Evolutionary conservation across 2,113 vertebrate genomes (phyloP).

Genomic region (Campylomormyrus tamandua): DNA sequence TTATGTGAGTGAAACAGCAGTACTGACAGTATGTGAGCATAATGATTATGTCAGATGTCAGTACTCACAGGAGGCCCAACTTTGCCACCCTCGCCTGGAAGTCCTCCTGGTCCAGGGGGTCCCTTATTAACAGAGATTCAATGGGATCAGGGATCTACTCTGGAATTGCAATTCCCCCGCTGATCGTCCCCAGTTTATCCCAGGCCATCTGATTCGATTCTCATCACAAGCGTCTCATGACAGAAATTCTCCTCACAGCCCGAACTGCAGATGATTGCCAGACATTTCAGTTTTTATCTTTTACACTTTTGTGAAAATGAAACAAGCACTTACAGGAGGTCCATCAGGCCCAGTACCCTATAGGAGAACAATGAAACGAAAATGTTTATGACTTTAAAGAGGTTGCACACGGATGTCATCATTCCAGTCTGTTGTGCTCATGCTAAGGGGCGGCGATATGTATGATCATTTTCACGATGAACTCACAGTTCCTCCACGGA

Average conservation of each 20-base stretch:
- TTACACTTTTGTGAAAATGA: not conserved
- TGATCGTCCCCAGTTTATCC: not conserved
- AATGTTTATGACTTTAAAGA: not conserved
- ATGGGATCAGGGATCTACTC: not conserved
- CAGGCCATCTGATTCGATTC: not conserved
- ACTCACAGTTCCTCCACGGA: constrained; percentile 83
- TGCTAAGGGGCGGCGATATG: not conserved
- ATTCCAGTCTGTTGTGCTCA: not conserved
- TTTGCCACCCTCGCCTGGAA: constrained; percentile 80
- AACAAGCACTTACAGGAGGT: constrained; percentile 68
- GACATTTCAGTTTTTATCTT: not conserved
- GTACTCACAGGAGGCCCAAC: constrained; percentile 78
- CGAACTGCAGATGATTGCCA: not conserved
- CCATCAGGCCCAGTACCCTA: constrained; percentile 83
- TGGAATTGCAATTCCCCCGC: not conserved
- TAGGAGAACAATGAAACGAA: constrained; percentile 34
- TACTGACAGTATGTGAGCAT: not conserved
- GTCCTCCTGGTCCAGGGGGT: constrained; percentile 76
- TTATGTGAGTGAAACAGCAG: not conserved
- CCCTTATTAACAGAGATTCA: constrained; percentile 64
- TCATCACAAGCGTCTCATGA: not conserved
- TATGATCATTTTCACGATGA: not conserved
- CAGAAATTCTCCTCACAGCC: not conserved
- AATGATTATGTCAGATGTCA: not conserved
- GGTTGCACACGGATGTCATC: not conserved